phyloP scores from a whole-genome alignment of 2,888 invertebrate species.

The Pollenia labialis region DNA sequence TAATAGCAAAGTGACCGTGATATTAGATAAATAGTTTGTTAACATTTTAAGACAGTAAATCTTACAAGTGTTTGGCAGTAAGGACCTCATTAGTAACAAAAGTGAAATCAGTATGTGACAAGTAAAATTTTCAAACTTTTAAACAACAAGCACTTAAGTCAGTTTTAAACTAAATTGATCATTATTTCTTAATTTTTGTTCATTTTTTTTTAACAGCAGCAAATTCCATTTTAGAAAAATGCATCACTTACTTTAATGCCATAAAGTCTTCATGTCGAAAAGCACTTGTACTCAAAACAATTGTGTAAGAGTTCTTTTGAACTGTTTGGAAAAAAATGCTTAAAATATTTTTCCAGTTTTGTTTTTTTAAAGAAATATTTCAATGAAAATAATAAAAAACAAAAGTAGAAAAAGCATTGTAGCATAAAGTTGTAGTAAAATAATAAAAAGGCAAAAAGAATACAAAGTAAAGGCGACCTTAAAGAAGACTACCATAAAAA shows the following conservation, averaged over 20 bases:
- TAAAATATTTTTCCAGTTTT: conserved; percentile 16
- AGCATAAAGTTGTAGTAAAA: too few relatives aligned
- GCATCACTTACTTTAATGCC: conserved; percentile 14
- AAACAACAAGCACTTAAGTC: too few relatives aligned
- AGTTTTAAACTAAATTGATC: too few relatives aligned
- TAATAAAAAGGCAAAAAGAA: too few relatives aligned
- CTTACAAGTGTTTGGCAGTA: too few relatives aligned
- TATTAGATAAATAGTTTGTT: neutral
- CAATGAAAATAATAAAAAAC: neutral
- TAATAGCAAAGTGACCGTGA: neutral
- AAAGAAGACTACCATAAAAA: too few relatives aligned
- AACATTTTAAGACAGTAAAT: too few relatives aligned
- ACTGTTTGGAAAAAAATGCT: conserved; percentile 12
- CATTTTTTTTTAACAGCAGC: neutral
- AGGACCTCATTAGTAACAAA: too few relatives aligned
- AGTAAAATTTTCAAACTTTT: too few relatives aligned
- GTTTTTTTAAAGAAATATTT: neutral
- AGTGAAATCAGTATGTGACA: too few relatives aligned
- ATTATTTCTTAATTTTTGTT: neutral
- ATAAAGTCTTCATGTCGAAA: conserved; percentile 28
- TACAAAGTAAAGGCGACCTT: too few relatives aligned
- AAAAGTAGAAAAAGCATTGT: neutral
- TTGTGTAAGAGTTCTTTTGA: conserved; percentile 24
- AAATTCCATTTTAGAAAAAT: conserved; percentile 30
- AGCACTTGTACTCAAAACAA: conserved; percentile 45